phyloP scores from a whole-genome alignment of 53 echinoderm and acorn worm genomes.

The Echinarachnius parma region DNA sequence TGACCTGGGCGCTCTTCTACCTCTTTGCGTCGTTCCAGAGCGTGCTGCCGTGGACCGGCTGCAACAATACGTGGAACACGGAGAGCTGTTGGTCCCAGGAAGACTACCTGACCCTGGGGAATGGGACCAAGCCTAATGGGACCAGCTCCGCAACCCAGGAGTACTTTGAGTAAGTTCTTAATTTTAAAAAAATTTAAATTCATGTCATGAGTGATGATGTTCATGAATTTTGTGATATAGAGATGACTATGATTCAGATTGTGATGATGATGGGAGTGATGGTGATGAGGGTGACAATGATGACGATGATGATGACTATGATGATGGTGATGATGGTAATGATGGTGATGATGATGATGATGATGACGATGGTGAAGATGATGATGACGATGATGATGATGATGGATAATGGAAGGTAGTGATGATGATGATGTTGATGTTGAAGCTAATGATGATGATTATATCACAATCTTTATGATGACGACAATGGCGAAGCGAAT shows the following conservation, averaged over 20 bases:
- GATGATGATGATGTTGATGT: background rate
- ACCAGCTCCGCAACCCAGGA: slow-evolving; percentile 83
- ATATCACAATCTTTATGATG: background rate
- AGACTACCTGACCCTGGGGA: slow-evolving; percentile 61
- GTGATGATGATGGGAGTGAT: too few relatives aligned
- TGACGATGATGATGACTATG: background rate
- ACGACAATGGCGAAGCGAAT: background rate
- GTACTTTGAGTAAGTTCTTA: slow-evolving; percentile 78
- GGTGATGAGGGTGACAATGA: too few relatives aligned
- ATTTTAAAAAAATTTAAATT: too few relatives aligned
- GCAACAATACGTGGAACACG: slow-evolving; percentile 85
- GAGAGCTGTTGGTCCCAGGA: slow-evolving; percentile 74
- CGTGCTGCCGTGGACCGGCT: slow-evolving; percentile 79
- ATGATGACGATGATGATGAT: slow-evolving; percentile 24
- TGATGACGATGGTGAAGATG: slow-evolving; percentile 28
- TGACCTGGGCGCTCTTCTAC: slow-evolving; percentile 97
- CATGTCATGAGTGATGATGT: background rate
- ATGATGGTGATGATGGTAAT: background rate
- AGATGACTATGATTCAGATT: too few relatives aligned
- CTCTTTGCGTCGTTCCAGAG: slow-evolving; percentile 79
- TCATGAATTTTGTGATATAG: background rate
- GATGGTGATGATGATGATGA: slow-evolving; percentile 7
- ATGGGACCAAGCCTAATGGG: slow-evolving; percentile 63
- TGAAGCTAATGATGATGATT: background rate
- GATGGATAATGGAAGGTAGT: background rate